Evolutionary conservation across 2,797 vertebrate genomes (phyloP).

Genomic region (Diplodus puntazzo): DNA sequence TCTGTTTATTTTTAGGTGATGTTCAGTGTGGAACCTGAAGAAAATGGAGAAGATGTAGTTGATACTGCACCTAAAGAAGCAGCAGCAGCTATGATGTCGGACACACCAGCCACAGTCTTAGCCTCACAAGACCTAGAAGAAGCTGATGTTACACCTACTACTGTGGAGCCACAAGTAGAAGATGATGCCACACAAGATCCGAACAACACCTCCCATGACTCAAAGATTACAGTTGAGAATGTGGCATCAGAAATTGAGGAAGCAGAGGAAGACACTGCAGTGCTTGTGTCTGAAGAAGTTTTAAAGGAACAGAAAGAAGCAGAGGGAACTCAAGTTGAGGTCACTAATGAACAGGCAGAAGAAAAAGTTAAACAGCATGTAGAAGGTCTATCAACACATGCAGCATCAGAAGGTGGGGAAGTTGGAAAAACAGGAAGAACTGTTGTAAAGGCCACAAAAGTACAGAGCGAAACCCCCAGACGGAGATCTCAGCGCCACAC

Average conservation of each 20-base stretch:
- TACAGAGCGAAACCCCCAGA: slow-evolving; percentile 11
- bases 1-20: slow-evolving; percentile 50
- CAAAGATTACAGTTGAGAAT: slow-evolving; percentile 59
- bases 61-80: slow-evolving; percentile 2
- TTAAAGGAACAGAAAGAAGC: slow-evolving; percentile 2
- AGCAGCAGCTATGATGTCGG: background rate
- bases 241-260: slow-evolving; percentile 60
- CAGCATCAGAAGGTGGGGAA: background rate
- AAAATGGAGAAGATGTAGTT: slow-evolving; percentile 15
- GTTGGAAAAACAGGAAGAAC: background rate
- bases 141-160: background rate
- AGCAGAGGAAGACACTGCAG: slow-evolving; percentile 11
- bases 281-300: slow-evolving; percentile 8
- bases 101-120: slow-evolving; percentile 10
- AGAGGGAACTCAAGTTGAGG: background rate
- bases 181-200: background rate
- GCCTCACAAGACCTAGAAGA: slow-evolving; percentile 30
- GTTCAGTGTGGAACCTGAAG: slow-evolving; percentile 27
- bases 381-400: background rate
- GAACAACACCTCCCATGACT: slow-evolving; percentile 28
- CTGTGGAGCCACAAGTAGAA: slow-evolving; percentile 23
- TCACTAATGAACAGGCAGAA: slow-evolving; percentile 1
- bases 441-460: background rate
- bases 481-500: slow-evolving; percentile 4
- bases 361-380: background rate